phyloP scores from a whole-genome alignment of 2,113 vertebrate genomes.

The Indri indri region DNA sequence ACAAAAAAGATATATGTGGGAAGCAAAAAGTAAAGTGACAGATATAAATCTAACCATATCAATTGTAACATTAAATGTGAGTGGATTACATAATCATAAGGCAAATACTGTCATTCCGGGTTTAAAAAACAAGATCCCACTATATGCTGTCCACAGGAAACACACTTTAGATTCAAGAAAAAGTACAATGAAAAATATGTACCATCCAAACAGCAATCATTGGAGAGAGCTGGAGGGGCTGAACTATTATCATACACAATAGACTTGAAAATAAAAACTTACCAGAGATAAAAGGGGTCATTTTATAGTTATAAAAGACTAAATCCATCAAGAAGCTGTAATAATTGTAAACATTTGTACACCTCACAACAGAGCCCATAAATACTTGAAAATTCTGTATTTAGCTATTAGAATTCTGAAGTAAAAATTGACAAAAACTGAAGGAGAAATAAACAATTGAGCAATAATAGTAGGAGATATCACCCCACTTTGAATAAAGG shows the following conservation, averaged over 20 bases:
- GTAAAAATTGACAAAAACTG: neutral
- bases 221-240: too few species aligned
- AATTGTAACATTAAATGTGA: neutral
- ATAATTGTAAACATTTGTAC: neutral
- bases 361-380: neutral
- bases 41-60: neutral
- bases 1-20: neutral
- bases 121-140: neutral
- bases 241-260: neutral
- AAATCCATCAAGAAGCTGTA: neutral
- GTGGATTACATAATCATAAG: neutral
- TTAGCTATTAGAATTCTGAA: neutral
- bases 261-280: neutral
- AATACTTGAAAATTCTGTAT: neutral
- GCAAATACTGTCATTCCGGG: neutral
- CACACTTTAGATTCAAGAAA: neutral
- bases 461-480: neutral
- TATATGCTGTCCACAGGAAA: neutral
- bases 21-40: neutral
- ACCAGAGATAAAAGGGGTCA: neutral
- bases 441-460: neutral
- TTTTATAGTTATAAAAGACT: neutral
- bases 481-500: neutral
- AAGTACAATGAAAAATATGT: too few species aligned
- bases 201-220: too few species aligned